Base-by-base conservation (phyloP, 2,797 vertebrate species). In the Epinephelus coioides region DNA sequence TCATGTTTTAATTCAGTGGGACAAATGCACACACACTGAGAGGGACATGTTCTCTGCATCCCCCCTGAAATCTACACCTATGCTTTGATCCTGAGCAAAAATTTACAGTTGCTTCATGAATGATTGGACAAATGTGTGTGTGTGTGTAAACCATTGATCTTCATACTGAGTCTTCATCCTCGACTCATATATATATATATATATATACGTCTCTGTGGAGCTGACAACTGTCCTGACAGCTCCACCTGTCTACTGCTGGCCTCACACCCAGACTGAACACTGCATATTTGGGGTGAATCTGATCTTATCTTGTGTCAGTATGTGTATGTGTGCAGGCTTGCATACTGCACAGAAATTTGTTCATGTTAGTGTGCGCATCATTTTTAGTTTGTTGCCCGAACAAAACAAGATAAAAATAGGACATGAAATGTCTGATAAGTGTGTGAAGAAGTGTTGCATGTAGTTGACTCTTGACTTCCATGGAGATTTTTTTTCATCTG, bases 161-260 rank as follows among this genome's bases (percentile, higher is more conserved):
- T 72, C 34, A 43, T 34, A 55, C 62, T 34, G 30, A 34, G 21
- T n/a, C 30, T 51, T 69, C 38, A 56, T 69, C 78, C 55, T 57
- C 46, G 46, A 9, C 60, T 77, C 43, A 79, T 50, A 69, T 8
- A 30, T 63, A 59, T 49, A 69, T 8, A 30, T 63, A 59, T 49
- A 69, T 8, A 73, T 30, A 50, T 63, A 60, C 44, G 60, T 60
- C 51, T 19, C 27, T 4, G 17, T 67, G 46, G 67, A 77, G 60
- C 63, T 68, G 82, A 87, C 67, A 76, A 57, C 62, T 65, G 47
- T 78, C 65, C 63, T 85, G 84, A 89, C 79, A 89, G 82, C 56
- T 84, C 84, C 86, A 91, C 82, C 84, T 88, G 85, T 91, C 71
- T 63, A 60, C 73, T 73, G 43, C 70, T 82, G 79, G 76, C 63